Evolutionary conservation across 1,140 invertebrate species (phyloP), one percentile per base, ranked within the genome.

Genomic region (Ceratina japonica): DNA sequence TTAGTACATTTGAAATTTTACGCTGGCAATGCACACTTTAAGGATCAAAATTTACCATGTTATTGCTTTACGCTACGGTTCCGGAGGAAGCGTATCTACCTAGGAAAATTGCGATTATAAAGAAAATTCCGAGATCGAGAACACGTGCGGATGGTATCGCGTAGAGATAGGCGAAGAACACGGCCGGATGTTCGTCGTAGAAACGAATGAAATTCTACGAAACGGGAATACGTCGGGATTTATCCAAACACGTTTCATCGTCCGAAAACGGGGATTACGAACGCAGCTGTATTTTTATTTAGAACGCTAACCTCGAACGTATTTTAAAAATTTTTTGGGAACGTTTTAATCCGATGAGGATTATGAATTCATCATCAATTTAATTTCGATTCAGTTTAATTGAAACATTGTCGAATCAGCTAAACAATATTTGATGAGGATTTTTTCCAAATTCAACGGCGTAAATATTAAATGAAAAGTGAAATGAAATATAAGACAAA

Each of bases 241-340:
- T 69, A 31, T 54, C 51, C 13, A 51, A 54, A 69, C 51, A 31
- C 66, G 66, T 69, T 66, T 51, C 64, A 27, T 69, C 24, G 22
- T 15, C 51, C 18, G 51, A 24, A 54, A 69, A 69, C 24, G 37
- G 18, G 13, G 22, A 66, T 66, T 69, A 27, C n/a, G 18, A 22
- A 59, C 4, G 15, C 37, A 10, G 16, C 3, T 15, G 49, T 49
- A 44, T 18, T 27, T 66, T 66, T 22, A 16, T n/a, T 4, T 0
- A 5, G 16, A 7, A n/a, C 37, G 16, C 51, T 52, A 12, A 7
- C 10, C 13, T 13, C 31, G 18, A 20, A 22, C n/a, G 31, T 65
- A 22, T 16, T 49, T 7, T 13, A 1, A 15, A 10, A 44, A 20
- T 3, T 65, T 65, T 65, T 65, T 18, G 8, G 31, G 44, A 44